phyloP scores from a whole-genome alignment of 1,140 invertebrate genomes.

The Aporrectodea caliginosa region DNA sequence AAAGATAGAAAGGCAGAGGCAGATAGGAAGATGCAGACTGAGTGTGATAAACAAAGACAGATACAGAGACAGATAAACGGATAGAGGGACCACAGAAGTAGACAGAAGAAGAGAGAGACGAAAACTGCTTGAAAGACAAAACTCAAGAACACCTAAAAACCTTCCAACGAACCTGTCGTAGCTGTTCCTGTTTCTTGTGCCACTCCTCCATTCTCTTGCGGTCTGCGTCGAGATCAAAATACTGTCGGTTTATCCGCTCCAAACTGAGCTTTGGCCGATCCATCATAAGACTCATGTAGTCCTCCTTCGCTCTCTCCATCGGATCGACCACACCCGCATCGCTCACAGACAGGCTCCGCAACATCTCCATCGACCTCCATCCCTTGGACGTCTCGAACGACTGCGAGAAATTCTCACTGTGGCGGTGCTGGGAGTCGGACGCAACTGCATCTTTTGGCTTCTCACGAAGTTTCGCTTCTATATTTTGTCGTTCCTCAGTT shows the following conservation, averaged over 20 bases:
- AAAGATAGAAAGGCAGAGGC: no score
- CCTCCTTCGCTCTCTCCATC: not conserved
- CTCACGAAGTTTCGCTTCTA: no score
- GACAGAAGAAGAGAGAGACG: no score
- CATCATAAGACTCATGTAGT: not conserved
- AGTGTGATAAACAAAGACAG: no score
- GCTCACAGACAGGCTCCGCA: not conserved
- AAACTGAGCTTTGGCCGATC: not conserved
- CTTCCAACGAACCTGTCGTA: slow-evolving; percentile 16
- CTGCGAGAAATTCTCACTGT: not conserved
- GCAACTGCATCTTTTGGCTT: no score
- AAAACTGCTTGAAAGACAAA: no score
- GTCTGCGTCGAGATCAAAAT: slow-evolving; percentile 39
- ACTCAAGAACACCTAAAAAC: no score
- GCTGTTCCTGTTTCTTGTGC: slow-evolving; percentile 52
- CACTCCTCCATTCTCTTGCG: slow-evolving; percentile 73
- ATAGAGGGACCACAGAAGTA: no score
- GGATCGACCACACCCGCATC: not conserved
- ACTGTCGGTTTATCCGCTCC: not conserved
- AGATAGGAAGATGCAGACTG: no score
- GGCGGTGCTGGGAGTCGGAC: no score
- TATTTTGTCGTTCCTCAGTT: no score
- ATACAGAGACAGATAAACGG: no score
- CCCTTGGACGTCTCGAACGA: not conserved
- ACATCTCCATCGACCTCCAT: not conserved